Base-by-base conservation (phyloP, 2,888 invertebrate species). In the Cheilosia soror region DNA sequence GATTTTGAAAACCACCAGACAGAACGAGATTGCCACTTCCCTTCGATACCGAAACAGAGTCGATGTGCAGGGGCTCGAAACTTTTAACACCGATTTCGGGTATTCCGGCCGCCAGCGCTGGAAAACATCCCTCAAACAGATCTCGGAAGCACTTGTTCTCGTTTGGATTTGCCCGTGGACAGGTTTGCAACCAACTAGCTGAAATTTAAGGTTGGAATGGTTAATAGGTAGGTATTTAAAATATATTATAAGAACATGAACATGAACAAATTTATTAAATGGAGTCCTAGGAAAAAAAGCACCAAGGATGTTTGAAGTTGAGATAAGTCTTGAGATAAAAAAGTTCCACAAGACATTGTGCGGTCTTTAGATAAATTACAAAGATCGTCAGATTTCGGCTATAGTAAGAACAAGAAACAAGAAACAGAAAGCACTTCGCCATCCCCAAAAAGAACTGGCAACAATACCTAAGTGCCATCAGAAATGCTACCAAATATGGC, bases 61-160 rank as follows among this genome's bases (percentile, higher is more conserved):
- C 93, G 37, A 94, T 93, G 87, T 91, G 90, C 37, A 94, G 89
- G 1, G 94, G 94, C 87, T 94, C 94, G 85, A 94, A 94, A 66
- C 93, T 93, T 49, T 93, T 93, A 0, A 94, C 93, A 6, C 93
- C 94, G 51, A 94, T 92, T 90, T 94, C 94, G 0, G 94, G 94
- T 86, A 94, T 93, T 91, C 94, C 94, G 87, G 92, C 92, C 0
- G 94, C 93, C 82, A 94, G 88, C 51, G 93, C 91, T 0, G 94
- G 94, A 89, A 94, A 94, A 90, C 94, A 93, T 40, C 92, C 91
- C 66, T 92, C 91, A 88, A 94, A 94, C 42, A 94, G 90, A 69
- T 93, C 90, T 27, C 92, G 91, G 65, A 94, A 91, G 88, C 94
- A 94, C 87, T 92, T 91, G 87, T 94, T 92, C 79, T 94, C 89